phyloP scores from a whole-genome alignment of 2,113 vertebrate genomes.

The Ptilorrhoa leucosticta region DNA sequence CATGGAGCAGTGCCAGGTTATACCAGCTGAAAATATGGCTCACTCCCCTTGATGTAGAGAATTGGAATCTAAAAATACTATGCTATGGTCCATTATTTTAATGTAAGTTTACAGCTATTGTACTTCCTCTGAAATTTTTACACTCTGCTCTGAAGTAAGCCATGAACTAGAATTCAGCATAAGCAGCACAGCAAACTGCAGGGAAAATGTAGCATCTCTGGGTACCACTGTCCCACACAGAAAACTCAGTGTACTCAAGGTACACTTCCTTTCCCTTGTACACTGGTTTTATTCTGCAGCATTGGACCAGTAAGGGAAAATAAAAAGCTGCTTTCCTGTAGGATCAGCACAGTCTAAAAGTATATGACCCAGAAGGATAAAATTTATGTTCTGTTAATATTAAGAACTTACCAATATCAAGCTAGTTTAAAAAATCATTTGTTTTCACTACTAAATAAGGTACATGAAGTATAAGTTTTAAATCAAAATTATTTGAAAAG shows the following conservation, averaged over 20 bases:
- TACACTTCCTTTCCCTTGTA: not conserved
- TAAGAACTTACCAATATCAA: not conserved
- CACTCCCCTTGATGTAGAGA: not conserved
- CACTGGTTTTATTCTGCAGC: not conserved
- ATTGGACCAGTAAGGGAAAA: not conserved
- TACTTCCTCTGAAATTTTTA: not conserved
- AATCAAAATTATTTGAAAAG: not conserved
- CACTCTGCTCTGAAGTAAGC: not conserved
- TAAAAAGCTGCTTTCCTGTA: not conserved
- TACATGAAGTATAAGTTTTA: not conserved
- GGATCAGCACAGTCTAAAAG: not conserved
- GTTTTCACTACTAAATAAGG: not conserved
- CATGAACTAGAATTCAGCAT: not conserved
- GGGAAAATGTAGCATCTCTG: accelerated
- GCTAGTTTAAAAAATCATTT: not conserved
- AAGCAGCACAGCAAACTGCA: not conserved
- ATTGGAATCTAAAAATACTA: not conserved
- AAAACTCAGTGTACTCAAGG: not conserved
- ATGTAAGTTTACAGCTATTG: not conserved
- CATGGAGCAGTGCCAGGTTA: not conserved
- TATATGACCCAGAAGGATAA: not conserved
- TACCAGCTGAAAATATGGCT: not conserved
- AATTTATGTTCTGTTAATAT: not conserved
- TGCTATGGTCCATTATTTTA: not conserved
- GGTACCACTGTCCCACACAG: not conserved